Percentiles rank a stretch among this genome's conserved stretches.
These are phyloP conservation scores for Lycophotia porphyrea DNA, from an alignment of 2,888 invertebrate species.

Conservation along the genomic window DNA sequence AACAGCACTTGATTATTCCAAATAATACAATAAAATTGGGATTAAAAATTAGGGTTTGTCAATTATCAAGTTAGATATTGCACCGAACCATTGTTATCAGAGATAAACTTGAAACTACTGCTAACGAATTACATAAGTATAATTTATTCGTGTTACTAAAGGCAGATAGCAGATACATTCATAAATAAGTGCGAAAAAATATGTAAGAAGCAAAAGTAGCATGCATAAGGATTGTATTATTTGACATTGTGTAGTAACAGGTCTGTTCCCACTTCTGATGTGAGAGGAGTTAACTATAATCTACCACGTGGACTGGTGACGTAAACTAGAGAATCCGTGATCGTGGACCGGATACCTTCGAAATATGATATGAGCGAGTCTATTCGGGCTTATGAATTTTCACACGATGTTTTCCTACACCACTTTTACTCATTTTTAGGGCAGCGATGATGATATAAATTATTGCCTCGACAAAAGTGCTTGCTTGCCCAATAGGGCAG, in stretches of 20 bases:
- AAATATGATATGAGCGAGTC: background rate
- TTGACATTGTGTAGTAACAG: background rate
- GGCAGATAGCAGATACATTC: conserved; percentile 18
- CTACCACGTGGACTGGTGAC: background rate
- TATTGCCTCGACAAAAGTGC: background rate
- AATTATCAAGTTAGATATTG: conserved; percentile 48
- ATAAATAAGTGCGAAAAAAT: conserved; percentile 12
- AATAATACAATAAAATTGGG: background rate
- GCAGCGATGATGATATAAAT: background rate
- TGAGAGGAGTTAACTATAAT: background rate
- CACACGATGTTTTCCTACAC: background rate
- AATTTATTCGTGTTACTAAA: conserved; percentile 15
- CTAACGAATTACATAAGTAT: conserved; percentile 33
- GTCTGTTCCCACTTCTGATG: background rate
- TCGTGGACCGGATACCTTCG: background rate
- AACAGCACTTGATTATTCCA: background rate
- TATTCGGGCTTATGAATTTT: background rate
- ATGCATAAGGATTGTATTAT: background rate
- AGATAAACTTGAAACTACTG: conserved; percentile 48
- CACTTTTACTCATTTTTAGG: background rate
- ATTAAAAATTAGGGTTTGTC: conserved; percentile 20
- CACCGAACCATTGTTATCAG: conserved; percentile 41
- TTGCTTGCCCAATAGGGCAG: no score
- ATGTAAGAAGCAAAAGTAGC: background rate
- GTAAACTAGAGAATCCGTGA: background rate